These are phyloP conservation scores for Leptopterna dolabrata DNA, from an alignment of 2,888 invertebrate genomes.

Conservation along the genomic window DNA sequence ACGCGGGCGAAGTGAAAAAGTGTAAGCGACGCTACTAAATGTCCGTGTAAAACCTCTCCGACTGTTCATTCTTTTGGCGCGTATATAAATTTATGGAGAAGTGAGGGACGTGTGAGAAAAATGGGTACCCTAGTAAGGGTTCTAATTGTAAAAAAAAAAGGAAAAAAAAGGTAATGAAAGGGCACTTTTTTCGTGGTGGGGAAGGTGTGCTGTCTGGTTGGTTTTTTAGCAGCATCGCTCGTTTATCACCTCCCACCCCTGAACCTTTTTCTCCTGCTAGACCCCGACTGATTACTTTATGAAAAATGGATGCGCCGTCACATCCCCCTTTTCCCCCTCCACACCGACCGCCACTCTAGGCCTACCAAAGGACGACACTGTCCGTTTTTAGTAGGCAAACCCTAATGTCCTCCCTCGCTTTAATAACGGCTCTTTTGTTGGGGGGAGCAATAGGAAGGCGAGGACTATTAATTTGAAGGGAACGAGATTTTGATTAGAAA, in stretches of 20 bases:
- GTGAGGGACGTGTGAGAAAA: too few relatives aligned
- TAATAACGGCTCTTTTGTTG: neutral
- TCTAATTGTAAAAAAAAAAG: neutral
- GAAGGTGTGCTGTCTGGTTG: neutral
- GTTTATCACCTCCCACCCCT: neutral
- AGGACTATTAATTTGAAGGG: neutral
- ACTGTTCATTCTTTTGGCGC: neutral
- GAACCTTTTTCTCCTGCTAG: neutral
- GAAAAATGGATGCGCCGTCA: neutral
- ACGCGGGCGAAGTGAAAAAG: neutral
- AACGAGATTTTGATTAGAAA: neutral
- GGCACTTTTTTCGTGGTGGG: neutral
- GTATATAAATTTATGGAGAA: too few relatives aligned
- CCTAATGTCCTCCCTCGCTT: neutral
- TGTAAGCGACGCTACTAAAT: neutral
- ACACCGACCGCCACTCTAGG: too few relatives aligned
- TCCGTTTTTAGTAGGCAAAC: neutral
- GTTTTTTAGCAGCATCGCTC: neutral
- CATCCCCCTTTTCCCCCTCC: too few relatives aligned
- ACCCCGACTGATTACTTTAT: neutral
- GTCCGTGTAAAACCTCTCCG: neutral
- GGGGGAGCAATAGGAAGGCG: neutral
- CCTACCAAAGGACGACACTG: neutral
- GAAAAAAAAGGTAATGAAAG: neutral
- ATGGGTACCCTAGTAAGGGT: too few relatives aligned